These are phyloP conservation scores for Arbacia lixula DNA, from an alignment of 53 echinoderm and acorn worm species.

Conservation along the genomic window DNA sequence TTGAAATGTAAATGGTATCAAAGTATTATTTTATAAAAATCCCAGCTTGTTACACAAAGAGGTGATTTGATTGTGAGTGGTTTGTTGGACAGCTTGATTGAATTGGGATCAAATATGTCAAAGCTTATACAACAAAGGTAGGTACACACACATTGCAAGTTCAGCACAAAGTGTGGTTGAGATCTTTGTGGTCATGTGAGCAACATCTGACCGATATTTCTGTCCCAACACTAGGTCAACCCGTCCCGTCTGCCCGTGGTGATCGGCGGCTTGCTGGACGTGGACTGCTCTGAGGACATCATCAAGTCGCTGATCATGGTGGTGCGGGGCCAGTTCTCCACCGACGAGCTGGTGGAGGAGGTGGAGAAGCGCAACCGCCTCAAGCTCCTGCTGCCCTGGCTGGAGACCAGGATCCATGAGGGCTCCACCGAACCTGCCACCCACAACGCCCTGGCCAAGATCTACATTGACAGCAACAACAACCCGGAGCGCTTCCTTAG, in stretches of 20 bases:
- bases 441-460: constrained; percentile 99
- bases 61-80: too few species aligned
- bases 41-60: too few species aligned
- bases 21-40: too few species aligned
- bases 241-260: constrained; percentile 99
- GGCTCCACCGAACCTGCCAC: constrained; percentile 97
- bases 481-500: constrained; percentile 97
- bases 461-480: constrained; percentile 99
- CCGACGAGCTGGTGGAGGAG: constrained; percentile 98
- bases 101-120: too few species aligned
- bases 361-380: constrained; percentile 99
- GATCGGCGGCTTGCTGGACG: constrained; percentile 94
- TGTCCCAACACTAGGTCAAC: constrained; percentile 94
- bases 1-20: too few species aligned
- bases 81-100: too few species aligned
- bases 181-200: too few species aligned
- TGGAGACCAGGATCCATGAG: constrained; percentile 98
- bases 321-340: constrained; percentile 98
- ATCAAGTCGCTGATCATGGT: constrained; percentile 99
- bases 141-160: too few species aligned
- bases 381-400: constrained; percentile 98
- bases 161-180: too few species aligned
- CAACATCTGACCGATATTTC: too few species aligned
- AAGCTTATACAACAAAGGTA: too few species aligned
- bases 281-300: constrained; percentile 98